Percentiles rank a stretch among this genome's conserved stretches.
Conservation (phyloP, 2,113 vertebrate species). For the Carassius carassius region DNA sequence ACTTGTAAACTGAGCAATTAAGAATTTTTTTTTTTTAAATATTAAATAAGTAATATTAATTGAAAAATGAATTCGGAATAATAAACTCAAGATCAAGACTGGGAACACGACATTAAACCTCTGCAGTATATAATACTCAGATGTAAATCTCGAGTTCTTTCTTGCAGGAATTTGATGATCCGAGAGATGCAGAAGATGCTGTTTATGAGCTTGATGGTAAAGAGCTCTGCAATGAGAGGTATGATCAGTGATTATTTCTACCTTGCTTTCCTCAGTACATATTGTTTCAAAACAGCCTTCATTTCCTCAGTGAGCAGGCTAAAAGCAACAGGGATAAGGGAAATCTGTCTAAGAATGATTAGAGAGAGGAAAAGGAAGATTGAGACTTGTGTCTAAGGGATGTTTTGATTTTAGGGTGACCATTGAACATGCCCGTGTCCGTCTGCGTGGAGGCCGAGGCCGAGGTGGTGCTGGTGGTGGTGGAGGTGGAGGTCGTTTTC, state of each 20-base stretch:
- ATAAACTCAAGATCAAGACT: background rate
- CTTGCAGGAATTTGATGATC: slow-evolving; percentile 93
- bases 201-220: slow-evolving; percentile 97
- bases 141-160: background rate
- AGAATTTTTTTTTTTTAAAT: no score
- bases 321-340: background rate
- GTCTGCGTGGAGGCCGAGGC: slow-evolving; percentile 81
- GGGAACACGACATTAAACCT: background rate
- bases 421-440: slow-evolving; percentile 92
- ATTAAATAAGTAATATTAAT: background rate
- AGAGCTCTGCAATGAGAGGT: slow-evolving; percentile 95
- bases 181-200: slow-evolving; percentile 92
- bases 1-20: no score
- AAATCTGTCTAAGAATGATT: background rate
- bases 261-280: background rate
- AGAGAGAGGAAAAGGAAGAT: background rate
- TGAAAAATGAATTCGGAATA: background rate
- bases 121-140: background rate
- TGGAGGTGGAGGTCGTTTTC: slow-evolving; percentile 79
- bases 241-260: background rate
- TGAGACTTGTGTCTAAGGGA: background rate
- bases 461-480: slow-evolving; percentile 38
- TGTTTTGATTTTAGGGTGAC: slow-evolving; percentile 80
- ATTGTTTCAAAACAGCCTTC: background rate
- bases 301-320: background rate